Conservation (phyloP, 1,140 invertebrate species). For the Rhopalosiphum maidis region DNA sequence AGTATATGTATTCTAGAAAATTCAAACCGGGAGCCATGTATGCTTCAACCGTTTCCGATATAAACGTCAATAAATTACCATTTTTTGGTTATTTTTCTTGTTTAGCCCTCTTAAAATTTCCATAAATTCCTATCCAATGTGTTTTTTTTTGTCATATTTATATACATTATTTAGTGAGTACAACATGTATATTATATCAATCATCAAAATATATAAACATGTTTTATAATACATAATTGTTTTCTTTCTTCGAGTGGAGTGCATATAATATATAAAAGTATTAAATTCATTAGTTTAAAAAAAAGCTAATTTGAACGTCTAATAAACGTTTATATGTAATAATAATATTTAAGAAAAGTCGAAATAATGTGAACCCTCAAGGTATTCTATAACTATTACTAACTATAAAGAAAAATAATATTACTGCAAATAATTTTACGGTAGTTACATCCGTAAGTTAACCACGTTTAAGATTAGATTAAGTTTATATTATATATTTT, state of each 20-base stretch:
- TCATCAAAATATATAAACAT: background rate
- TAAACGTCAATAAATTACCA: slow-evolving; percentile 39
- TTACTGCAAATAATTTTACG: background rate
- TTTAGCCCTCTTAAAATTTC: background rate
- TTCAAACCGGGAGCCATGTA: slow-evolving; percentile 39
- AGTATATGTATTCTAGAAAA: slow-evolving; percentile 15
- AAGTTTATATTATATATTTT: background rate
- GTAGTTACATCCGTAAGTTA: background rate
- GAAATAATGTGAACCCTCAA: background rate
- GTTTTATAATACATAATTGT: too few relatives aligned
- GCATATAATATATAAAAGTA: background rate
- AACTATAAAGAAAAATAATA: background rate
- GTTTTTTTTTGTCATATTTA: background rate
- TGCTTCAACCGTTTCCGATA: slow-evolving; percentile 5
- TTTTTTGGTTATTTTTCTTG: slow-evolving; percentile 14
- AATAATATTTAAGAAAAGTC: background rate
- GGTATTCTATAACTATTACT: background rate
- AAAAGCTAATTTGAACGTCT: background rate
- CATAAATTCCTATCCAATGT: background rate
- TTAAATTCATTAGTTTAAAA: background rate
- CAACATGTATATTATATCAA: background rate
- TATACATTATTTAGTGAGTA: background rate
- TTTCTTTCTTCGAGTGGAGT: background rate
- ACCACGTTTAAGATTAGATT: background rate
- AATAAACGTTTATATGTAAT: background rate